These are phyloP conservation scores for Stenotaenia linearis DNA, from an alignment of 2,888 invertebrate genomes.

Conservation along the genomic window DNA sequence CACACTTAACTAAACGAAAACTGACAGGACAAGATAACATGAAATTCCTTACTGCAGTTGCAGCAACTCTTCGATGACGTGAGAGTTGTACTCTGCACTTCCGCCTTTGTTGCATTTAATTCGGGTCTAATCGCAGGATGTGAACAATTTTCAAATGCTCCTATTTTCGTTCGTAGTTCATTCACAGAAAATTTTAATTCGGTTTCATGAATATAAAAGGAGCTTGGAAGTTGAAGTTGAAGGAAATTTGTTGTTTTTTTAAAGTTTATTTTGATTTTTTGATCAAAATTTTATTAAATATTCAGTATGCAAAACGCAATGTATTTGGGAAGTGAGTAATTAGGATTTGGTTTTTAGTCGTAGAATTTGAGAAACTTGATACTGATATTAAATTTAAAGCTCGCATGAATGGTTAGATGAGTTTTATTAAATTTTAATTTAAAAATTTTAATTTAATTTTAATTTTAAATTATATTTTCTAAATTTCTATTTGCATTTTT, in stretches of 20 bases:
- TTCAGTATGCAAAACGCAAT: too few species aligned
- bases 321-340: too few species aligned
- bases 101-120: background rate
- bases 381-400: too few species aligned
- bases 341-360: too few species aligned
- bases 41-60: background rate
- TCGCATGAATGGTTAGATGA: too few species aligned
- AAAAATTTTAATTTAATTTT: too few species aligned
- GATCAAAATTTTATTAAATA: too few species aligned
- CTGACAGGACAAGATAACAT: background rate
- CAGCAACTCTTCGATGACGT: background rate
- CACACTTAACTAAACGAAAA: background rate
- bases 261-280: background rate
- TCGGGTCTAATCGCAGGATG: background rate
- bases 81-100: background rate
- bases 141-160: slow-evolving; percentile 17
- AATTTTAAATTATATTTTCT: too few species aligned
- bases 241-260: background rate
- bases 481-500: too few species aligned
- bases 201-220: background rate
- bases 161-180: slow-evolving; percentile 8
- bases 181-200: background rate
- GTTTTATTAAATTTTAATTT: too few species aligned
- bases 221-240: background rate
- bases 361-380: too few species aligned